Percentiles rank a stretch among this genome's conserved stretches.
phyloP scores from a whole-genome alignment of 1,140 invertebrate genomes.

The Lordiphosa stackelbergi region DNA sequence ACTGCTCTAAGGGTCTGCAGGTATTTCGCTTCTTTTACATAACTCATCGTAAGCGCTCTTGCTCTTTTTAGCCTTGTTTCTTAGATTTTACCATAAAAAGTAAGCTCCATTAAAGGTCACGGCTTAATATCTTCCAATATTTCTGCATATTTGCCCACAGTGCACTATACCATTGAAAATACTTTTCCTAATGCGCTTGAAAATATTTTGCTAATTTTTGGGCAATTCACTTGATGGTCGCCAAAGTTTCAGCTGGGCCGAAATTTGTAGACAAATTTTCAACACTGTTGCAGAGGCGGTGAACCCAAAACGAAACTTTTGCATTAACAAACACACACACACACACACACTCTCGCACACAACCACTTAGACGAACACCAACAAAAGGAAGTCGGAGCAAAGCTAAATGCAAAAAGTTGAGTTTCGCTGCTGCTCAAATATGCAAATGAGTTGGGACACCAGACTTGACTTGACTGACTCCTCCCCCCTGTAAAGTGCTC shows the following conservation, averaged over 20 bases:
- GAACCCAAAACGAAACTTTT: constrained; percentile 51
- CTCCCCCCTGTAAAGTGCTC: constrained; percentile 52
- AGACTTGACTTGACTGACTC: constrained; percentile 24
- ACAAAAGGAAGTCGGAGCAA: constrained; percentile 7
- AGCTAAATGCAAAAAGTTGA: constrained; percentile 22
- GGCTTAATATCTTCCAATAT: not conserved
- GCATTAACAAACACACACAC: constrained; percentile 47
- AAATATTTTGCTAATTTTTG: constrained; percentile 47
- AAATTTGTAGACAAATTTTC: constrained; percentile 43
- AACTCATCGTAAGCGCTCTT: no score
- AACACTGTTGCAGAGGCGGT: constrained; percentile 3
- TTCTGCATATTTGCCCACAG: constrained; percentile 6
- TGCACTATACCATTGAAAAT: constrained; percentile 9
- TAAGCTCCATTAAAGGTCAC: no score
- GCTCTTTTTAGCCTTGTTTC: no score
- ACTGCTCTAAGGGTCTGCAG: no score
- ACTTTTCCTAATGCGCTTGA: constrained; percentile 26
- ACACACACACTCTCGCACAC: constrained; percentile 10
- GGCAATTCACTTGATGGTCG: constrained; percentile 17
- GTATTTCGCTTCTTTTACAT: no score
- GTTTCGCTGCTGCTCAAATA: constrained; percentile 48
- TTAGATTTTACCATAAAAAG: no score
- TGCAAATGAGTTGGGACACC: constrained; percentile 52
- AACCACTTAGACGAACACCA: constrained; percentile 14
- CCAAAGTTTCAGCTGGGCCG: constrained; percentile 1